These are phyloP conservation scores for chimpanzee (Pan troglodytes) DNA, from an alignment of 2,113 vertebrate genomes.

Conservation along the genomic window DNA sequence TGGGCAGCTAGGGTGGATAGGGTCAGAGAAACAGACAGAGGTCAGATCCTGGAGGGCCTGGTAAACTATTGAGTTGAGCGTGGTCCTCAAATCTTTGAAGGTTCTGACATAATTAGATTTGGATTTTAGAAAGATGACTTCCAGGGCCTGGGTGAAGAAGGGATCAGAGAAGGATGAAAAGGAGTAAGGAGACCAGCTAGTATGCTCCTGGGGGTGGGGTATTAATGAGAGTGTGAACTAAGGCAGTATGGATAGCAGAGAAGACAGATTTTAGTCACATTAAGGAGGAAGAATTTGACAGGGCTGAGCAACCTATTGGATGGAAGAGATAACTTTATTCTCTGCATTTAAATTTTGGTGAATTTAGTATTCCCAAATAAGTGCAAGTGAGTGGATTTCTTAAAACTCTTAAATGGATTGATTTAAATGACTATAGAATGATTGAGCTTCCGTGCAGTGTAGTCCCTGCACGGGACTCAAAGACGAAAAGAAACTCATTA, in stretches of 20 bases:
- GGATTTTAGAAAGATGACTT: slow-evolving; percentile 12
- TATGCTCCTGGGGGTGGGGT: background rate
- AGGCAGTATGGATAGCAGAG: background rate
- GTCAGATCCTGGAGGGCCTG: background rate
- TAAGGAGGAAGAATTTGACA: background rate
- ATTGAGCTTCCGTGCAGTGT: slow-evolving; percentile 35
- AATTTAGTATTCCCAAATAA: slow-evolving; percentile 41
- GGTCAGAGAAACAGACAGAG: background rate
- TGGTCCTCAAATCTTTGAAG: background rate
- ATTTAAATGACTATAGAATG: slow-evolving; percentile 46
- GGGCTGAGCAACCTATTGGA: background rate
- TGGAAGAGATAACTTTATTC: background rate
- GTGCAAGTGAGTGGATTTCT: slow-evolving; percentile 12
- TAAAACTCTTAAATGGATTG: slow-evolving; percentile 43
- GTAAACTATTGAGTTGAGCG: background rate
- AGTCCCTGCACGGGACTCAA: background rate
- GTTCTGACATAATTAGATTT: background rate
- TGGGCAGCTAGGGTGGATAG: background rate
- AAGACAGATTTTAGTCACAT: background rate
- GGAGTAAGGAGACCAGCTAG: background rate
- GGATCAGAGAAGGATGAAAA: background rate
- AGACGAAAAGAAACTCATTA: slow-evolving; percentile 69
- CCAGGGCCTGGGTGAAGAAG: background rate
- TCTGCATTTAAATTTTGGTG: slow-evolving; percentile 41
- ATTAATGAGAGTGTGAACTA: background rate